Conservation (phyloP, 2,888 invertebrate species). For the Latrodectus hesperus region DNA sequence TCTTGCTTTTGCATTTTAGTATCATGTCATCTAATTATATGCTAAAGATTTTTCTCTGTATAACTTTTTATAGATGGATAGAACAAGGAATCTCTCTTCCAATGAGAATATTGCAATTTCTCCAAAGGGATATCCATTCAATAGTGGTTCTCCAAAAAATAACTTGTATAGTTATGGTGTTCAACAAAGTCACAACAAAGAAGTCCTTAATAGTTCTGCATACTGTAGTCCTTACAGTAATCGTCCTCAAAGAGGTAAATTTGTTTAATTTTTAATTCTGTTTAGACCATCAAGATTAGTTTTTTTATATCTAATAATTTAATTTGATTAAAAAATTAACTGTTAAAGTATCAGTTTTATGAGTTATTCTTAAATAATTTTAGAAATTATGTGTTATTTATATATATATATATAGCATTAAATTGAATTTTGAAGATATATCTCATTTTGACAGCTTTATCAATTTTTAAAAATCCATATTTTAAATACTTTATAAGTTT, state of each 20-base stretch:
- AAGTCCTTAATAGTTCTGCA: conserved; percentile 25
- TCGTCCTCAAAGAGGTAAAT: conserved; percentile 47
- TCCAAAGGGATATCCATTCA: conserved; percentile 26
- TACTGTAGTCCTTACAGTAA: conserved; percentile 39
- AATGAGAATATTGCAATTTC: conserved; percentile 5
- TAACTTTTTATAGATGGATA: conserved; percentile 15
- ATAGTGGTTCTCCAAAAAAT: conserved; percentile 7
- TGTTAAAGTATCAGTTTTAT: too few species aligned
- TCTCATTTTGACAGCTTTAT: too few species aligned
- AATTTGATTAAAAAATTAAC: too few species aligned
- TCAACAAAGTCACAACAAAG: conserved; percentile 42
- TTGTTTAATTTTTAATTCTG: background rate
- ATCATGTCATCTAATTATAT: too few species aligned
- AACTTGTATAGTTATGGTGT: conserved; percentile 36
- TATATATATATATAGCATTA: too few species aligned
- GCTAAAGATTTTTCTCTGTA: background rate
- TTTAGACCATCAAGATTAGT: background rate
- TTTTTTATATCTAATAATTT: background rate
- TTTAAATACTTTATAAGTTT: too few species aligned
- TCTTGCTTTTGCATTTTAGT: too few species aligned
- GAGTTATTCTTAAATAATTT: too few species aligned
- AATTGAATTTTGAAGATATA: too few species aligned
- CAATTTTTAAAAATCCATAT: too few species aligned
- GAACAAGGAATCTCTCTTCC: conserved; percentile 8
- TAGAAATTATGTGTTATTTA: too few species aligned